Evolutionary conservation across 1,140 invertebrate species (phyloP), one percentile per base, ranked within the genome.

Genomic region (Periplaneta americana): DNA sequence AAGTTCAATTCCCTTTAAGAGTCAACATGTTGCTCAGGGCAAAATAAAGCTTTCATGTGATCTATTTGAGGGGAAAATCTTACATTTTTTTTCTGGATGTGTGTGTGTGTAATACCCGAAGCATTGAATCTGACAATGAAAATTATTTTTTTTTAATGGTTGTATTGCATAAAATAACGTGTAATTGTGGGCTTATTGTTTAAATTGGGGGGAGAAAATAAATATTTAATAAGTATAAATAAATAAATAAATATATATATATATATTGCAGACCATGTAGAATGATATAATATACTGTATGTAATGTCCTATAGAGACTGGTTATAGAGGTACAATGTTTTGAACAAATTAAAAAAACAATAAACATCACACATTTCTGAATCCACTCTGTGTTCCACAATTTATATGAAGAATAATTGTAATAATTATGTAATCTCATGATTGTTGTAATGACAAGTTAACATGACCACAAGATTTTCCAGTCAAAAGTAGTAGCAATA

Each of bases 361-460:
- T 22, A 48, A 37, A 78, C 77, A 78, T 34, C 36, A 79, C 37
- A 79, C 75, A 82, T 78, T 79, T 82, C 9, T 37, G 78, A 82
- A 82, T 82, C 81, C 81, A 82, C 81, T 82, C 81, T 79, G 81
- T 82, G 81, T 82, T 82, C 81, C 77, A 75, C 80, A 78, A 31
- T 78, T 37, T 78, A 34, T 78, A 78, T 37, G 77, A 36, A 17
- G 9, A 78, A 78, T 78, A 36, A 36, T 37, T 37, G 39, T 78
- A n/a, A n/a, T n/a, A n/a, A n/a, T n/a, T n/a, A 74, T 81, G 33
- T 81, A 81, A 81, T 81, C 80, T 77, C 74, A 81, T 78, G 35
- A 37, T 32, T 78, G 34, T 78, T 37, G 39, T 28, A 75, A 75
- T 10, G 32, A 34, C n/a, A 2, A 34, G 34, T 31, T 78, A 15